Conservation (phyloP, 2,888 invertebrate genomes). For the Nomada fucata region DNA sequence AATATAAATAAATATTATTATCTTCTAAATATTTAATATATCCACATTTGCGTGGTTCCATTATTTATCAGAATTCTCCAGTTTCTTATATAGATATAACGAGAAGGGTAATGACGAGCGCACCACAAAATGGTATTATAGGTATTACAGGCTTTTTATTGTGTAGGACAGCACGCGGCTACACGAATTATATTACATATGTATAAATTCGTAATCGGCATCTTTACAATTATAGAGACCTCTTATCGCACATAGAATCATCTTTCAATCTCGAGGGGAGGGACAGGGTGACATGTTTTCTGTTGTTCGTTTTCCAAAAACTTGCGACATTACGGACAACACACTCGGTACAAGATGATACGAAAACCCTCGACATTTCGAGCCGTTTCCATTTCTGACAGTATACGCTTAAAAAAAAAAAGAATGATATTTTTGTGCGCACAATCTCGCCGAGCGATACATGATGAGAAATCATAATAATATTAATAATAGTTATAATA, state of each 20-base stretch:
- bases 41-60: no score
- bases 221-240: conserved; percentile 76
- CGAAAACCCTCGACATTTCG: conserved; percentile 16
- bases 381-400: conserved; percentile 10
- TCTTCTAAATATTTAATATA: no score
- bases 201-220: conserved; percentile 81
- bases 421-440: conserved; percentile 28
- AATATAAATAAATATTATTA: no score
- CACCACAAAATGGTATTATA: conserved; percentile 32
- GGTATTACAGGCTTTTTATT: conserved; percentile 80
- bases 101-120: neutral
- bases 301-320: conserved; percentile 5
- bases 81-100: neutral
- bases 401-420: conserved; percentile 11
- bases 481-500: neutral
- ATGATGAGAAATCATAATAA: conserved; percentile 1
- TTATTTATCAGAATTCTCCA: no score
- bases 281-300: conserved; percentile 41
- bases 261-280: conserved; percentile 34
- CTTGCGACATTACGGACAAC: conserved; percentile 41
- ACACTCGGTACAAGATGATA: conserved; percentile 44
- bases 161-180: conserved; percentile 77
- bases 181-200: conserved; percentile 82
- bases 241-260: conserved; percentile 64
- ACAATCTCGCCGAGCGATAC: conserved; percentile 36